Base-by-base conservation (phyloP, 1,140 invertebrate species). In the Acromyrmex echinatior region DNA sequence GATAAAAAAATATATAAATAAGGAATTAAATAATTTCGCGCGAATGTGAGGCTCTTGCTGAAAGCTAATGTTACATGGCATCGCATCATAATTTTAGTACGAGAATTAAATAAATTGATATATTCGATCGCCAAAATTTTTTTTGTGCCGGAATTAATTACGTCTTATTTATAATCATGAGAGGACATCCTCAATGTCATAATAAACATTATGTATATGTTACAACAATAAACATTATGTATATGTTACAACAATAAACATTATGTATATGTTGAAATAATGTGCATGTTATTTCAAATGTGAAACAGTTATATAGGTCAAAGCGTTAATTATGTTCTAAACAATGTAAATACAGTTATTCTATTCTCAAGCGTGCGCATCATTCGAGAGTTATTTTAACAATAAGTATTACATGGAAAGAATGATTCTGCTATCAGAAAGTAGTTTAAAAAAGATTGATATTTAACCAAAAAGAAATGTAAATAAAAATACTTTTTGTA, bases 1-100 rank as follows among this genome's bases (percentile, higher is more conserved):
- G 62, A 78, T 18, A 68, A 81, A 80, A 80, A 70, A 71, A 39
- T 3, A 21, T 49, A 56, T 71, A 56, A 53, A 6, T 58, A 39
- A 53, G 28, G 7, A 68, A 68, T 25, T 51, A 53, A 39, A 16
- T 56, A 18, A 9, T 31, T 28, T 65, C 5, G 39, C 5, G 39
- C 25, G 18, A 25, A 14, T 10, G 6, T 6, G 6, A 51, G 7
- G 21, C 2, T 79, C 18, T 5, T 14, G 2, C 25, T 49, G 60
- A 49, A 49, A 66, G 28, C 10, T 35, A 25, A 60, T 9, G 74
- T 45, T 62, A 45, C 14, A 60, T 14, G 51, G 18, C n/a, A 58
- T 76, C n/a, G 2, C 21, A 4, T 31, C 35, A 63, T 49, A 18
- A 6, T 6, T 35, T 35, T 35, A 35, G 31, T 35, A 35, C 31